Percentiles rank a stretch among this genome's conserved stretches.
Conservation (phyloP, 1,140 invertebrate species). For the Acromyrmex heyeri region DNA sequence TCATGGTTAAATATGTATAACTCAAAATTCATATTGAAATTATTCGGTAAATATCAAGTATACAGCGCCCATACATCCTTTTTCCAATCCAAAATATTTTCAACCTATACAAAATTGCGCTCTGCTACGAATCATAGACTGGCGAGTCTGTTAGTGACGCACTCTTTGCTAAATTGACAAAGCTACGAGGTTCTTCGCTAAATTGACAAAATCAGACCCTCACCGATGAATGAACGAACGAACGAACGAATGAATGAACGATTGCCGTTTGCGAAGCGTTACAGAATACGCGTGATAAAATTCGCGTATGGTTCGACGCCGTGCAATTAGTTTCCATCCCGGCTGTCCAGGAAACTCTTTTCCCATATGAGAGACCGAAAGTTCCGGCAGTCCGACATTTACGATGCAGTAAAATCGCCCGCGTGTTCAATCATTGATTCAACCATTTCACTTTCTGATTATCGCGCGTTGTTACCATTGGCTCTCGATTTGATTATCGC, state of each 20-base stretch:
- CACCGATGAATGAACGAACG: background rate
- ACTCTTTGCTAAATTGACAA: slow-evolving; percentile 6
- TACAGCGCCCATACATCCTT: background rate
- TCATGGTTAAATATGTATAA: background rate
- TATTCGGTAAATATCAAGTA: background rate
- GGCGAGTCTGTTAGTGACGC: background rate
- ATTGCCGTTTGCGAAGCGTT: background rate
- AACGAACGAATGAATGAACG: background rate
- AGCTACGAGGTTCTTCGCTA: background rate
- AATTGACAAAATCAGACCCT: slow-evolving; percentile 15
- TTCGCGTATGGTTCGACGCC: no score
- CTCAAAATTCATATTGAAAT: background rate
- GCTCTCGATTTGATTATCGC: slow-evolving; percentile 8
- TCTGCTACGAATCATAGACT: background rate
- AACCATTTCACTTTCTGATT: background rate
- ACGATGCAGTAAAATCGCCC: slow-evolving; percentile 12
- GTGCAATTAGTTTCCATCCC: slow-evolving; percentile 11
- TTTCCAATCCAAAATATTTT: slow-evolving; percentile 11
- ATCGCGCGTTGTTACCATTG: background rate
- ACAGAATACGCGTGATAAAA: slow-evolving; percentile 9
- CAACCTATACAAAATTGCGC: background rate
- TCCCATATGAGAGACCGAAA: background rate
- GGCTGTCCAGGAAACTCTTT: background rate
- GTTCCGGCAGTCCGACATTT: background rate
- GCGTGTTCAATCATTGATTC: background rate